These are phyloP conservation scores for Eupristina koningsbergeri DNA, from an alignment of 1,140 invertebrate genomes.

Conservation along the genomic window DNA sequence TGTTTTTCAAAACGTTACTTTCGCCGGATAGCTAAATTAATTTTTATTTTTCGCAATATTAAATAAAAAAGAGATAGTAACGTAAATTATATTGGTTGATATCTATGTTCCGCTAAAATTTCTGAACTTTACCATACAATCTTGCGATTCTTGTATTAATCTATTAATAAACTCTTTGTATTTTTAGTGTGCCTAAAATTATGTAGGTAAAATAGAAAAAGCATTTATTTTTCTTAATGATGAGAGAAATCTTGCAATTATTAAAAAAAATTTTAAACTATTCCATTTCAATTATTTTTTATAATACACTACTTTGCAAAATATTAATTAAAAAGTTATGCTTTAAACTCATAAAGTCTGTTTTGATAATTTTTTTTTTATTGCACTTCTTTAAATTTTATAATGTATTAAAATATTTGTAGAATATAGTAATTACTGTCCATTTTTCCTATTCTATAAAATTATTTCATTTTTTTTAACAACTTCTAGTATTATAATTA, in stretches of 20 bases:
- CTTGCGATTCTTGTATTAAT: not conserved
- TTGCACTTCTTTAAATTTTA: too few relatives aligned
- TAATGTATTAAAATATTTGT: too few relatives aligned
- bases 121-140: not conserved
- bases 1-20: too few relatives aligned
- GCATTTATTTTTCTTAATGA: not conserved
- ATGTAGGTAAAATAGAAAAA: not conserved
- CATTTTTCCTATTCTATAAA: too few relatives aligned
- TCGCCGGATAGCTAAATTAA: too few relatives aligned
- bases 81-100: not conserved
- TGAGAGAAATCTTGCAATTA: not conserved
- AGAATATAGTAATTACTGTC: too few relatives aligned
- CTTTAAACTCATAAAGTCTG: too few relatives aligned
- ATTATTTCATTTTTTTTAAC: too few relatives aligned
- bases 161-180: slow-evolving; percentile 20
- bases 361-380: too few relatives aligned
- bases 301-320: too few relatives aligned
- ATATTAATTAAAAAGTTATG: too few relatives aligned
- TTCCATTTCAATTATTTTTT: not conserved
- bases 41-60: not conserved
- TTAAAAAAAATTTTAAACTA: not conserved
- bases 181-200: not conserved
- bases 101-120: slow-evolving; percentile 10
- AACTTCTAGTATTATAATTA: too few relatives aligned
- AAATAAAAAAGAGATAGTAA: not conserved